phyloP scores from a whole-genome alignment of 2,797 vertebrate species.

The Neosilurus hyrtlii region DNA sequence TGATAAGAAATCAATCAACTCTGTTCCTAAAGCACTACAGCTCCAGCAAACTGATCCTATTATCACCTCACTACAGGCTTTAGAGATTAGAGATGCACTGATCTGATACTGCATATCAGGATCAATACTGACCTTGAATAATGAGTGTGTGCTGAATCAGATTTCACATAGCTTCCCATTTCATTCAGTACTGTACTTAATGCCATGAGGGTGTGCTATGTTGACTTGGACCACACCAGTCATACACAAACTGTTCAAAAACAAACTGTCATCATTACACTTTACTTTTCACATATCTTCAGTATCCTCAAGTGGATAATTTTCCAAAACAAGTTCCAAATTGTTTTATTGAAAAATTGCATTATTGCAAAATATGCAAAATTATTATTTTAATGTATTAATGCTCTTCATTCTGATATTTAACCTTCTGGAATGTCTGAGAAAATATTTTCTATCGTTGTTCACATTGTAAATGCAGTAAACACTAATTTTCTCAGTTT shows the following conservation, averaged over 20 bases:
- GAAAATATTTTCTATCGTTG: not conserved
- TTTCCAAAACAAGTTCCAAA: not conserved
- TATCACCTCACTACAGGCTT: conserved; percentile 25
- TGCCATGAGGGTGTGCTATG: not conserved
- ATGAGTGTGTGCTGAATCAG: not conserved
- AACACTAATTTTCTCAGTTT: not conserved
- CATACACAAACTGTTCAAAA: not conserved
- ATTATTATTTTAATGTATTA: not conserved
- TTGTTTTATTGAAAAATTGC: not conserved
- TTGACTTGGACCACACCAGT: not conserved
- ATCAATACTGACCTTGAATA: not conserved
- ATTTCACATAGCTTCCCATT: not conserved
- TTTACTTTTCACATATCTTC: not conserved
- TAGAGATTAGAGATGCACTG: conserved; percentile 7
- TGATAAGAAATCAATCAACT: conserved; percentile 38
- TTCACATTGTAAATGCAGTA: not conserved
- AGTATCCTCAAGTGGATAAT: not conserved
- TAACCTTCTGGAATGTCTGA: not conserved
- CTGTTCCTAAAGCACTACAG: conserved; percentile 10
- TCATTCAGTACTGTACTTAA: not conserved
- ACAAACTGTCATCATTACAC: not conserved
- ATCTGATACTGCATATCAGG: not conserved
- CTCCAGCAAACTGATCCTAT: conserved; percentile 30
- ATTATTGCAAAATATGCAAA: not conserved
- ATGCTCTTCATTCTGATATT: not conserved